Base-by-base conservation (phyloP, 2,888 invertebrate genomes). In the Drosophila suboccidentalis region DNA sequence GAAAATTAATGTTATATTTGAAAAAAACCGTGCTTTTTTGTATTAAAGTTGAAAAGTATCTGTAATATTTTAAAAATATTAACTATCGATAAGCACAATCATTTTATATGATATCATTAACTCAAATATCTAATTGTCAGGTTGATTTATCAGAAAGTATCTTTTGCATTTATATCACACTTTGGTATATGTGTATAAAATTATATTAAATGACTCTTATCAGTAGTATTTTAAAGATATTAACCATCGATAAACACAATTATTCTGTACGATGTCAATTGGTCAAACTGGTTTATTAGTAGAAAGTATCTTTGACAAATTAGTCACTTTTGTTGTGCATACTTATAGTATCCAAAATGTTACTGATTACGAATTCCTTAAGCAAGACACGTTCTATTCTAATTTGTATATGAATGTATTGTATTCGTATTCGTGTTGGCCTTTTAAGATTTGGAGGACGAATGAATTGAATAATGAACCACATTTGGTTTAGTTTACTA, bases 351-450 rank as follows among this genome's bases (percentile, higher is more conserved):
- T 22, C 22, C 1, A 17, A 15, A 17, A 41, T 13, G 38, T 41
- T 34, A 32, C 19, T n/a, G 55, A 55, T 44, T 55, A 34, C 13
- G 39, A 49, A 58, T 50, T 71, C 36, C 43, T 54, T 13, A 75
- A 44, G 38, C 75, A 15, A 46, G 11, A 4, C 75, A 78, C 75
- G 78, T 73, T 46, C 60, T 63, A 39, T 53, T 50, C 38, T 32
- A 55, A 57, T 44, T 57, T 61, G 22, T 68, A 59, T 36, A 71
- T 15, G 47, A 36, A 71, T 15, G 47, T 15, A 60, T 47, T 46
- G 38, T n/a, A 57, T 58, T 55, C 55, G 39, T n/a, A 15, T 39
- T 22, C 26, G 44, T 44, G 26, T 63, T 34, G 43, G 41, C 59
- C 74, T 47, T 72, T 62, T 68, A 11, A 22, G 57, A 36, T 41